Percentiles rank a stretch among this genome's conserved stretches.
Evolutionary conservation across 2,797 vertebrate species (phyloP).

Genomic region (Alcedo quadribrachys): DNA sequence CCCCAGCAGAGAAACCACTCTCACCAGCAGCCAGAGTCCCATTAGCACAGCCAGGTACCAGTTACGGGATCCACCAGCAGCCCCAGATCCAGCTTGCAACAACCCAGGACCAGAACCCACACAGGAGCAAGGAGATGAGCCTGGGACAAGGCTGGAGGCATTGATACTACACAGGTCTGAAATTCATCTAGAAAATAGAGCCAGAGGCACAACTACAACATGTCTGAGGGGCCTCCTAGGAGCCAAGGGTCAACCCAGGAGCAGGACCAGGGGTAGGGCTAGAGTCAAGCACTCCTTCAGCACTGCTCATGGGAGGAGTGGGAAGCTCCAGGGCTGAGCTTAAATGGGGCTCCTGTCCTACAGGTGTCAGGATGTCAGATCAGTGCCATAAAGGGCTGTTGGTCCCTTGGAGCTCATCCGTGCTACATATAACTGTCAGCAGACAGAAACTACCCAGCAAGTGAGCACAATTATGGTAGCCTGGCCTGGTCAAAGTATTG

Average conservation of each 20-base stretch:
- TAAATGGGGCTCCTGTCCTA: too few relatives aligned
- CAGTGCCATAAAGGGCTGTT: too few relatives aligned
- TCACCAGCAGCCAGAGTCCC: not conserved
- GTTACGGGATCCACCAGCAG: not conserved
- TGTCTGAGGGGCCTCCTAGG: too few relatives aligned
- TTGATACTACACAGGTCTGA: accelerated
- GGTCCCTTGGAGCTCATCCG: too few relatives aligned
- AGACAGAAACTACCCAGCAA: too few relatives aligned
- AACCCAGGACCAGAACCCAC: not conserved
- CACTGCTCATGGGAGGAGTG: accelerated
- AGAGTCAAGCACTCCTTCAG: not conserved
- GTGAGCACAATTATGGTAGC: too few relatives aligned
- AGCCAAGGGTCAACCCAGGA: not conserved
- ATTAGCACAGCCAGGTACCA: not conserved
- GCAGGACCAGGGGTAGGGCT: too few relatives aligned
- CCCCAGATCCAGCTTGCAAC: not conserved
- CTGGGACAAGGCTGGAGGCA: not conserved
- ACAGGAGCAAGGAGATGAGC: not conserved
- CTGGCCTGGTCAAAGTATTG: too few relatives aligned
- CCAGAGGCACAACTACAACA: not conserved
- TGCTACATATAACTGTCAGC: too few relatives aligned
- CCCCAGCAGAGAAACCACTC: not conserved
- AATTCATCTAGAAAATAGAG: not conserved
- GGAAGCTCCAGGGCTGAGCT: not conserved
- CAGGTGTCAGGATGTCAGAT: too few relatives aligned